Percentiles rank a stretch among this genome's conserved stretches.
Conservation (phyloP, 1,140 invertebrate species). For the Drosophila nikananu region DNA sequence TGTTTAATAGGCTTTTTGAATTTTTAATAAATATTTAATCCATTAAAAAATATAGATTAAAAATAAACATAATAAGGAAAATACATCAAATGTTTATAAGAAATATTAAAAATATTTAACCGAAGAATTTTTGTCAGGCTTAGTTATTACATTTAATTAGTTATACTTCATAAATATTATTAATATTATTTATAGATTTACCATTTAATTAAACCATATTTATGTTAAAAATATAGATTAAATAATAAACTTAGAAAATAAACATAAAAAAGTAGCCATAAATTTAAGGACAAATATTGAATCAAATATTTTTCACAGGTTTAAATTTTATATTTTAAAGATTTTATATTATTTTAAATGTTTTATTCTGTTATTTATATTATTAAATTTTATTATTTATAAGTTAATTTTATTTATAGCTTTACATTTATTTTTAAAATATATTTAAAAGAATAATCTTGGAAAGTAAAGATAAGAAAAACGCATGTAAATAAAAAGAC, state of each 20-base stretch:
- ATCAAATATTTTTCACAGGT: background rate
- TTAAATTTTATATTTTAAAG: background rate
- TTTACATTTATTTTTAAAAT: background rate
- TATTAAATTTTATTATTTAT: background rate
- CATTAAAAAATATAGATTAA: background rate
- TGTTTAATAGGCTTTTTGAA: background rate
- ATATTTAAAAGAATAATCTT: no score
- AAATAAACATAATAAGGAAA: background rate
- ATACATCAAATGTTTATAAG: background rate
- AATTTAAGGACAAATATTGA: background rate
- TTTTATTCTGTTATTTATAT: background rate
- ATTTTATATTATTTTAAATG: background rate
- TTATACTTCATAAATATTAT: background rate
- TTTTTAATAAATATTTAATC: background rate
- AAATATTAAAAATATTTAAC: no score
- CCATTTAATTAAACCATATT: no score
- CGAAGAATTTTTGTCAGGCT: background rate
- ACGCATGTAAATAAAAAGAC: no score
- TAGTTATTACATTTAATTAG: background rate
- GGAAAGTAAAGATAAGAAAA: no score
- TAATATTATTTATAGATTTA: background rate
- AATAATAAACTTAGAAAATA: no score
- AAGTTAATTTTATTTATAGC: background rate
- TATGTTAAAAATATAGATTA: no score
- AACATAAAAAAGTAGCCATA: background rate